phyloP scores from a whole-genome alignment of 1,140 invertebrate genomes.

The Saccostrea echinata region DNA sequence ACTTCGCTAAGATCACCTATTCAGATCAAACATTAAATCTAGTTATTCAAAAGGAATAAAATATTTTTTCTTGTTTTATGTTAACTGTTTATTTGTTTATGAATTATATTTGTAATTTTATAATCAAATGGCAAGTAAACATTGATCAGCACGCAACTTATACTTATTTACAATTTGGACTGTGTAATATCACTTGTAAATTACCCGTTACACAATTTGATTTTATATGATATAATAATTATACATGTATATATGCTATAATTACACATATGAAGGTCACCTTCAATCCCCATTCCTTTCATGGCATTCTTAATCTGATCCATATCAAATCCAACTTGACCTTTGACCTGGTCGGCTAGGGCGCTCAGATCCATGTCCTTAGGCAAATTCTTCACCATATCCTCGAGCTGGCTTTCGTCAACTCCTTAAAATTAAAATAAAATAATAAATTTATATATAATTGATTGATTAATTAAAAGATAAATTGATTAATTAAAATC shows the following conservation, averaged over 20 bases:
- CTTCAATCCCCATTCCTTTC: slow-evolving; percentile 13
- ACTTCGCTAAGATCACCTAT: not conserved
- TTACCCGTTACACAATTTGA: not conserved
- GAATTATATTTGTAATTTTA: no score
- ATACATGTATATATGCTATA: not conserved
- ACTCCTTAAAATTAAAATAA: not conserved
- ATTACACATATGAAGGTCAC: slow-evolving; percentile 27
- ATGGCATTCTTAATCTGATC: not conserved
- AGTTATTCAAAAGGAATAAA: no score
- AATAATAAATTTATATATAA: not conserved
- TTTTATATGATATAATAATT: not conserved
- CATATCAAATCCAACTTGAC: not conserved
- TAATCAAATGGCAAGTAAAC: no score
- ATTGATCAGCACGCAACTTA: no score
- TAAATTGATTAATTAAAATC: no score
- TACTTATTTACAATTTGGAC: no score
- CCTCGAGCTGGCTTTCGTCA: not conserved
- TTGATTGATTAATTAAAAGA: not conserved
- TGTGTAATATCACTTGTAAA: no score
- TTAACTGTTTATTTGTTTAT: no score
- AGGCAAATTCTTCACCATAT: not conserved
- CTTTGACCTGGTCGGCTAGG: not conserved
- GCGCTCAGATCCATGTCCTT: slow-evolving; percentile 33
- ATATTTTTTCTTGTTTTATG: no score
- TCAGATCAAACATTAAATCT: not conserved